Base-by-base conservation (phyloP, 2,888 invertebrate species). In the Megaustenia siamemsis region DNA sequence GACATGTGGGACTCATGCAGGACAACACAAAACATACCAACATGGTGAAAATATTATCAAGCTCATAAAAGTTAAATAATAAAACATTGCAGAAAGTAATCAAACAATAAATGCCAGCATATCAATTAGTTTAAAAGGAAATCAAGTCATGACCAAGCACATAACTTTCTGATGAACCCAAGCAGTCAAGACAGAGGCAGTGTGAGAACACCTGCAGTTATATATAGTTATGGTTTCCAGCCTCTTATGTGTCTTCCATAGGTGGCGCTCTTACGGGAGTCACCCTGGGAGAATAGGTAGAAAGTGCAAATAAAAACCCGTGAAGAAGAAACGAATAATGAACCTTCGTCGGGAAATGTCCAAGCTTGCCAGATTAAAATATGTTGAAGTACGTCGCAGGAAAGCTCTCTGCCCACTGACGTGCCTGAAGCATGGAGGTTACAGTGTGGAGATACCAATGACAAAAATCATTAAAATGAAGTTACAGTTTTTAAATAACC, bases 301-400 rank as follows among this genome's bases (percentile, higher is more conserved):
- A 32, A 2, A 73, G 32, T 49, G 18, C 32, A 71, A 45, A 49
- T 18, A 56, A 38, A 68, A 83, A 18, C 76, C 4, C 6, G 8
- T 63, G 66, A 73, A 24, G 68, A 32, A 63, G 24, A 76, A 32
- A 75, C 38, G 38, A 28, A 15, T 32, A 45, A 38, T 40, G 32
- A 77, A 85, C 79, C 79, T 75, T 53, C 35, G 76, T 75, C 68
- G 68, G 45, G 77, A 45, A 68, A 21, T 87, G 43, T 92, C 92
- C 86, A 92, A 87, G 82, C 90, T 90, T 56, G 86, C 85, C 45
- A 92, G 90, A 87, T 92, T 92, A 88, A 90, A 88, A 86, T 91
- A 90, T 38, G 92, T 91, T 73, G 89, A 88, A 82, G 90, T 92
- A 77, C 93, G 89, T 45, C 90, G 86, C 38, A 93, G 88, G 87